These are phyloP conservation scores for Ooceraea biroi DNA, from an alignment of 1,140 invertebrate genomes.

Conservation along the genomic window DNA sequence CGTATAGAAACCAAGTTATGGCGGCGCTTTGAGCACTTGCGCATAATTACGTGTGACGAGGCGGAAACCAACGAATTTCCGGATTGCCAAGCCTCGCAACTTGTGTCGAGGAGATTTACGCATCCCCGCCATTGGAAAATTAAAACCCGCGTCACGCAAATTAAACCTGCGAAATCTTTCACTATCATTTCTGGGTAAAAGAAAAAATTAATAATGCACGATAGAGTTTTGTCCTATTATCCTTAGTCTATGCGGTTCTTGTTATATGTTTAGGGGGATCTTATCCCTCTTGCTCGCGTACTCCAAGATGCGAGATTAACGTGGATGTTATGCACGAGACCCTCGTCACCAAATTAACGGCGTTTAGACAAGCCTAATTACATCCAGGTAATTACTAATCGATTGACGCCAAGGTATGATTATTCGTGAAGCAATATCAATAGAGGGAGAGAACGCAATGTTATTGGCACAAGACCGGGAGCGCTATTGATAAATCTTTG, in stretches of 20 bases:
- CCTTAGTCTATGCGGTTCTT: not conserved
- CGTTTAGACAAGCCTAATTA: conserved; percentile 73
- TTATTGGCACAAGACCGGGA: conserved; percentile 54
- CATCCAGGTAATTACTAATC: conserved; percentile 78
- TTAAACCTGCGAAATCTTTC: conserved; percentile 4
- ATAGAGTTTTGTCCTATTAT: not conserved
- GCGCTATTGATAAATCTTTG: conserved; percentile 73
- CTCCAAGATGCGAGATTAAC: not conserved
- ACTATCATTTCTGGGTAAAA: too few relatives aligned
- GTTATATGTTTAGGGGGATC: too few relatives aligned
- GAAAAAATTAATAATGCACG: not conserved
- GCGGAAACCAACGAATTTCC: conserved; percentile 36
- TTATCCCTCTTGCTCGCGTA: too few relatives aligned
- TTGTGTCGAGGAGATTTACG: too few relatives aligned
- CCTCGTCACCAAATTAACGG: conserved; percentile 30
- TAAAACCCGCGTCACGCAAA: not conserved
- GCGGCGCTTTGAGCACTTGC: conserved; percentile 45
- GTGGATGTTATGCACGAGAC: not conserved
- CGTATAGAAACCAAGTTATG: conserved; percentile 35
- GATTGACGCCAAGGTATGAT: conserved; percentile 76
- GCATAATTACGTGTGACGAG: conserved; percentile 55
- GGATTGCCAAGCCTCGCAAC: not conserved
- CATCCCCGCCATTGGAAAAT: not conserved
- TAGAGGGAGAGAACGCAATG: conserved; percentile 60
- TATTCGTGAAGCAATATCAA: conserved; percentile 76